Percentiles rank a stretch among this genome's conserved stretches.
phyloP scores from a whole-genome alignment of 2,113 vertebrate species.

The Ammodytes dubius region DNA sequence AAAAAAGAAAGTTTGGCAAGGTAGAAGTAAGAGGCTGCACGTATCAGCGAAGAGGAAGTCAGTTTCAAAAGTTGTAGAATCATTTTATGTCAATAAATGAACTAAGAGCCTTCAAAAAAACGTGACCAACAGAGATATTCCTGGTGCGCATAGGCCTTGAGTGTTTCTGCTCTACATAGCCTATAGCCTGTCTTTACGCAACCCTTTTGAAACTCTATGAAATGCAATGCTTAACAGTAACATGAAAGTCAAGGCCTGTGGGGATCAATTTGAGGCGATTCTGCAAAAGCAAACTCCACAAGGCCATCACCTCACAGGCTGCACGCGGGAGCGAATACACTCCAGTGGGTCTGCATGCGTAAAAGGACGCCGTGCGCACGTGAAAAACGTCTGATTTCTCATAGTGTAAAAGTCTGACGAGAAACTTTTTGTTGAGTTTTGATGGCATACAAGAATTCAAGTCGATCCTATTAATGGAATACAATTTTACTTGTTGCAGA shows the following conservation, averaged over 20 bases:
- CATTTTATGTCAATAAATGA: not conserved
- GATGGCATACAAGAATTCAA: not conserved
- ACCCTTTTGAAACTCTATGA: not conserved
- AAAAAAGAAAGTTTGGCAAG: conserved; percentile 8
- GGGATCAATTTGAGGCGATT: not conserved
- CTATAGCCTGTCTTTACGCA: not conserved
- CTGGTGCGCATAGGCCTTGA: conserved; percentile 15
- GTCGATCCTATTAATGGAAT: not conserved
- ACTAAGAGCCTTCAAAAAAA: not conserved
- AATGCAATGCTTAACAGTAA: not conserved
- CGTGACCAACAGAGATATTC: not conserved
- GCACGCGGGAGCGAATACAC: not conserved
- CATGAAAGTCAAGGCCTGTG: not conserved
- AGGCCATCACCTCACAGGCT: not conserved
- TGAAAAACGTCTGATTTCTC: not conserved
- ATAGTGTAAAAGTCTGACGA: not conserved
- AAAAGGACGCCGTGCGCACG: not conserved
- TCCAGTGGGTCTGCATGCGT: not conserved
- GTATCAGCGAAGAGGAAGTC: conserved; percentile 23
- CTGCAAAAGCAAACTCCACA: conserved; percentile 14
- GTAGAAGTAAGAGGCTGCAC: conserved; percentile 17
- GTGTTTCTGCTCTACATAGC: not conserved
- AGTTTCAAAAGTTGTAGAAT: not conserved
- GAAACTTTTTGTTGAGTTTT: not conserved
- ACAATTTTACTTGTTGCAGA: not conserved